These are phyloP conservation scores for Onychostruthus taczanowskii DNA, from an alignment of 2,113 vertebrate genomes.

Conservation along the genomic window DNA sequence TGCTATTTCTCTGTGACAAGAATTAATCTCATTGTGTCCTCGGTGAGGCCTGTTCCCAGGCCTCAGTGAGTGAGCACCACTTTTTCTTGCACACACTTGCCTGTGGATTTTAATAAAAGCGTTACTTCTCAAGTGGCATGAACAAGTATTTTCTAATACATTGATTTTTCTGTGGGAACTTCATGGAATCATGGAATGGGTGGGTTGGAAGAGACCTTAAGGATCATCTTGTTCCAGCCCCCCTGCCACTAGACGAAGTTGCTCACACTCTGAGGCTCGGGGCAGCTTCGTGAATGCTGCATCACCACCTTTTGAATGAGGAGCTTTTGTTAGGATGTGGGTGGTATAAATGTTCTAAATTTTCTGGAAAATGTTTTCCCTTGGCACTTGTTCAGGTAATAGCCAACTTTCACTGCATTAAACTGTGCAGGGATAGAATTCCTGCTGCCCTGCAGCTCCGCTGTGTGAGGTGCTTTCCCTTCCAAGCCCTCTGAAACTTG, in stretches of 20 bases:
- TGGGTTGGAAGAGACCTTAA: not conserved
- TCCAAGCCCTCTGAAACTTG: not conserved
- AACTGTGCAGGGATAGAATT: not conserved
- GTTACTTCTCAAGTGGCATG: not conserved
- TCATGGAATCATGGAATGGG: not conserved
- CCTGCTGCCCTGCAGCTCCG: not conserved
- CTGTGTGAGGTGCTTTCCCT: not conserved
- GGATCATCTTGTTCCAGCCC: not conserved
- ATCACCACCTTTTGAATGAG: not conserved
- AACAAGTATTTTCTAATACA: not conserved
- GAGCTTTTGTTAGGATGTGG: not conserved
- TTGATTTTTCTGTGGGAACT: not conserved
- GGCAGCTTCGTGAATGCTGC: not conserved
- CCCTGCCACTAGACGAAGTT: not conserved
- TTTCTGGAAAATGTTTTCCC: constrained; percentile 22
- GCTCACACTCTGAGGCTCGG: not conserved
- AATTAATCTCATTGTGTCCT: not conserved
- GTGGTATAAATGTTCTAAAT: not conserved
- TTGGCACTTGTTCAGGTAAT: not conserved
- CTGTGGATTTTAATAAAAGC: not conserved
- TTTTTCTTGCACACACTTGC: not conserved
- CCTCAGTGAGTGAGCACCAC: not conserved
- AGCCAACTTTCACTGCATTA: not conserved
- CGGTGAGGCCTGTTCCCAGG: not conserved
- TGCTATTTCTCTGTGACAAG: not conserved